These are phyloP conservation scores for Pandemis heparana DNA, from an alignment of 2,888 invertebrate species.

Conservation along the genomic window DNA sequence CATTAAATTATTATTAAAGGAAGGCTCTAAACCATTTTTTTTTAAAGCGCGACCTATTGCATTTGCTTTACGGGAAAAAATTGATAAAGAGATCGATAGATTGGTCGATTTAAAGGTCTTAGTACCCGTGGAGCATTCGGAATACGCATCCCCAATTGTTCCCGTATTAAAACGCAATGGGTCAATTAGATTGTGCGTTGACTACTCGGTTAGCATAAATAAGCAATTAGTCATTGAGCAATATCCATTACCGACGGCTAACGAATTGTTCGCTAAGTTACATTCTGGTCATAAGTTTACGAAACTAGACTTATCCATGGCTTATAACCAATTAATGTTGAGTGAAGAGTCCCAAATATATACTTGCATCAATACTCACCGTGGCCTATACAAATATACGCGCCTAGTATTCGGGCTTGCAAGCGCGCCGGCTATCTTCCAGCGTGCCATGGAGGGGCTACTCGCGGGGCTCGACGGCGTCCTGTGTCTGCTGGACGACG, in stretches of 20 bases:
- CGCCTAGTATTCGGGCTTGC: conserved; percentile 13
- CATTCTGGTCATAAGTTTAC: conserved; percentile 25
- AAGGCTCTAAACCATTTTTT: too few relatives aligned
- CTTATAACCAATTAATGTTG: conserved; percentile 25
- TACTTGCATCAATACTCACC: conserved; percentile 20
- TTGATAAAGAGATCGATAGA: too few relatives aligned
- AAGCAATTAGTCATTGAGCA: conserved; percentile 12
- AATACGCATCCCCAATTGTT: too few relatives aligned
- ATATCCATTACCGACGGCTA: conserved; percentile 35
- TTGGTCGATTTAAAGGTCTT: too few relatives aligned
- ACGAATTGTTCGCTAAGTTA: conserved; percentile 32
- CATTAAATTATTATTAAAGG: too few relatives aligned
- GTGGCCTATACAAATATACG: conserved; percentile 23
- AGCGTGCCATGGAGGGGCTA: not conserved
- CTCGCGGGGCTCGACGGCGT: conserved; percentile 16
- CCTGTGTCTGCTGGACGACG: not conserved
- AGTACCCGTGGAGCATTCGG: too few relatives aligned
- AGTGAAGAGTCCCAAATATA: conserved; percentile 12
- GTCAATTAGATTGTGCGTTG: not conserved
- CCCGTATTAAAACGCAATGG: not conserved
- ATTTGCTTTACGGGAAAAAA: too few relatives aligned
- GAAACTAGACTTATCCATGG: conserved; percentile 30
- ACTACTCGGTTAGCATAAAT: conserved; percentile 19
- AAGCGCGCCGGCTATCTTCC: conserved; percentile 22
- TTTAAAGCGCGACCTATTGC: too few relatives aligned